Percentiles rank a stretch among this genome's conserved stretches.
Evolutionary conservation across 1,140 invertebrate genomes (phyloP).

Genomic region (Bemisia tabaci): DNA sequence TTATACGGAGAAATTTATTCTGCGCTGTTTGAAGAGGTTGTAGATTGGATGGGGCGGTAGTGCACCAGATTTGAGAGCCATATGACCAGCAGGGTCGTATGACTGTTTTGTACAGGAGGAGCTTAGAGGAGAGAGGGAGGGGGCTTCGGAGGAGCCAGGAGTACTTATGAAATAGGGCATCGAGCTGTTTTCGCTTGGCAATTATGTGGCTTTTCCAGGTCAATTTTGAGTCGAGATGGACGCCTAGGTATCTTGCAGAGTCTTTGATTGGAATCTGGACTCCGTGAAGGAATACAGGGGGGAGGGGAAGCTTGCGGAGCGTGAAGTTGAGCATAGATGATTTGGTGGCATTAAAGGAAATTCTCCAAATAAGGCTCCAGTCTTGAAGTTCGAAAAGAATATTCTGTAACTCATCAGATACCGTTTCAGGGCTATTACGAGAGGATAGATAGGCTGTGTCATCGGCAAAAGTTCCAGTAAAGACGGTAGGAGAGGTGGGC

Average conservation of each 20-base stretch:
- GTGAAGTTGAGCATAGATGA: conserved; percentile 7
- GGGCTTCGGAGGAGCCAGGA: background rate
- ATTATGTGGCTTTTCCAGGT: background rate
- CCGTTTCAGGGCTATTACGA: background rate
- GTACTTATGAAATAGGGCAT: background rate
- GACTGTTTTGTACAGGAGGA: background rate
- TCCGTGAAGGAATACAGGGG: background rate
- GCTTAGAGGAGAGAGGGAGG: background rate
- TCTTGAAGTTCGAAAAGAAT: background rate
- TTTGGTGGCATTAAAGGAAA: conserved; percentile 4
- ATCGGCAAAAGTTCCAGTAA: conserved; percentile 8
- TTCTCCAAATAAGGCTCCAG: conserved; percentile 3
- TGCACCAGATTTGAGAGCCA: background rate
- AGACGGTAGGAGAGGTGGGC: background rate
- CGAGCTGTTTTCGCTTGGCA: background rate
- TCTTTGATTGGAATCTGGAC: background rate
- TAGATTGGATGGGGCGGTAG: background rate
- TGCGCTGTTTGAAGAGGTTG: background rate
- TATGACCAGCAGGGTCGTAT: background rate
- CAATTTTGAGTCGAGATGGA: conserved; percentile 6
- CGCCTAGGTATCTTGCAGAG: conserved; percentile 1
- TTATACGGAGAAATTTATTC: background rate
- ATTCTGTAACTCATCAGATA: background rate
- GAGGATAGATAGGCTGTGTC: conserved; percentile 8
- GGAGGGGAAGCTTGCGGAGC: background rate